A percentile compares a stretch with the other conserved stretches of the same genome.
phyloP scores from a whole-genome alignment of 1,140 invertebrate genomes.

The Coptotermes formosanus region DNA sequence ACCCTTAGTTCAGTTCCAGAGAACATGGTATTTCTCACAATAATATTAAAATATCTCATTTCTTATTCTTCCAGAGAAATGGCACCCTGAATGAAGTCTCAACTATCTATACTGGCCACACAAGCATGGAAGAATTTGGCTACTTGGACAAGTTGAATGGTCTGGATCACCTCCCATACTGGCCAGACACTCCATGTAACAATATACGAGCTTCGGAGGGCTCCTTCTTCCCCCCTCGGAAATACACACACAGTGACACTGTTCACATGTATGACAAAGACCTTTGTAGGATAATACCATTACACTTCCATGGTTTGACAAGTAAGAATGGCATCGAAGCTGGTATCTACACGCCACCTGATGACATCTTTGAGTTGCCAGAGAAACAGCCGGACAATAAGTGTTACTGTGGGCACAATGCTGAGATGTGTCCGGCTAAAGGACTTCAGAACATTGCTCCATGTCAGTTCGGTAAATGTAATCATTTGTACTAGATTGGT shows the following conservation, averaged over 20 bases:
- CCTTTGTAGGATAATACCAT: conserved; percentile 73
- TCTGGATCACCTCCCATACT: conserved; percentile 69
- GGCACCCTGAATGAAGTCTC: conserved; percentile 74
- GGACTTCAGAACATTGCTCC: conserved; percentile 83
- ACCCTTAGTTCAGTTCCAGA: too few species aligned
- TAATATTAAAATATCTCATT: too few species aligned
- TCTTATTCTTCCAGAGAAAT: conserved; percentile 62
- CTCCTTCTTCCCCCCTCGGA: conserved; percentile 75
- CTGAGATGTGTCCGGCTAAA: conserved; percentile 64
- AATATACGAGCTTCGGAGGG: conserved; percentile 79
- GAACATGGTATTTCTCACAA: too few species aligned
- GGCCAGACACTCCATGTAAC: conserved; percentile 74
- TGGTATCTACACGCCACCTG: conserved; percentile 70
- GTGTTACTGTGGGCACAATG: conserved; percentile 71
- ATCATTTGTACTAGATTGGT: too few species aligned
- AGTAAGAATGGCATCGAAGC: conserved; percentile 66
- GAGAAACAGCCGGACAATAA: conserved; percentile 69
- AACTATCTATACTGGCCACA: conserved; percentile 75
- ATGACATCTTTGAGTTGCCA: conserved; percentile 66
- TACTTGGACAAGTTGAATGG: conserved; percentile 76
- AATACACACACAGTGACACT: conserved; percentile 67
- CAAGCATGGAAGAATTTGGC: conserved; percentile 74
- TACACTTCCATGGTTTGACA: conserved; percentile 59
- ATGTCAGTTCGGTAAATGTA: conserved; percentile 74
- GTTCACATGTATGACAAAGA: conserved; percentile 83